These are phyloP conservation scores for Drosophila lacertosa DNA, from an alignment of 1,140 invertebrate genomes.

Conservation along the genomic window DNA sequence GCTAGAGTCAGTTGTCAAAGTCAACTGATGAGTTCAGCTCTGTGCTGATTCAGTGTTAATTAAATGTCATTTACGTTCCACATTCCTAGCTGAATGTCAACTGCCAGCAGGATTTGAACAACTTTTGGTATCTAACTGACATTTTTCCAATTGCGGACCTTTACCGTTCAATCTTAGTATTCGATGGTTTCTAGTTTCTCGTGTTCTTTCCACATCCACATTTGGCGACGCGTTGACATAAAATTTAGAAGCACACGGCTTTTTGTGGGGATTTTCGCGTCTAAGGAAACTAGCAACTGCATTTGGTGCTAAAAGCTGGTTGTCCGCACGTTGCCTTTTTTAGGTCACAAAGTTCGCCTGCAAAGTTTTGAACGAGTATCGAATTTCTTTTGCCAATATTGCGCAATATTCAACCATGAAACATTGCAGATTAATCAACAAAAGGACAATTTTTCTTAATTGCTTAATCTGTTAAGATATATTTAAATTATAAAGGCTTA, in stretches of 20 bases:
- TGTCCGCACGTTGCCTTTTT: neutral
- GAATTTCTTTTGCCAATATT: too few species aligned
- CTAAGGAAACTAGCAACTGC: neutral
- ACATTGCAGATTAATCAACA: neutral
- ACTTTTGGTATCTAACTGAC: neutral
- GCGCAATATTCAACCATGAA: neutral
- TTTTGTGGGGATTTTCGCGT: neutral
- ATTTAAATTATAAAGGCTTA: too few species aligned
- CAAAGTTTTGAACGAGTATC: too few species aligned
- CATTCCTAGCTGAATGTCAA: constrained; percentile 1
- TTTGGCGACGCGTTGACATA: constrained; percentile 1
- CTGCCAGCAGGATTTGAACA: neutral
- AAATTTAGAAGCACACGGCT: constrained; percentile 1
- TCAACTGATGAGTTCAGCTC: neutral
- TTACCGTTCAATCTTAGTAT: constrained; percentile 1
- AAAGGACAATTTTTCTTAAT: too few species aligned
- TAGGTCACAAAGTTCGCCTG: neutral
- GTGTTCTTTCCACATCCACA: neutral
- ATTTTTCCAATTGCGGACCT: constrained; percentile 19
- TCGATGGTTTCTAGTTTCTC: neutral
- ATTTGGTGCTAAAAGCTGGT: neutral
- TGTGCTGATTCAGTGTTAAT: constrained; percentile 5
- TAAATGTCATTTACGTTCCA: constrained; percentile 10
- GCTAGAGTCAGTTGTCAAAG: neutral
- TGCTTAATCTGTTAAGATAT: too few species aligned